Base-by-base conservation (phyloP, 2,797 vertebrate species). In the Gambelia wislizenii region DNA sequence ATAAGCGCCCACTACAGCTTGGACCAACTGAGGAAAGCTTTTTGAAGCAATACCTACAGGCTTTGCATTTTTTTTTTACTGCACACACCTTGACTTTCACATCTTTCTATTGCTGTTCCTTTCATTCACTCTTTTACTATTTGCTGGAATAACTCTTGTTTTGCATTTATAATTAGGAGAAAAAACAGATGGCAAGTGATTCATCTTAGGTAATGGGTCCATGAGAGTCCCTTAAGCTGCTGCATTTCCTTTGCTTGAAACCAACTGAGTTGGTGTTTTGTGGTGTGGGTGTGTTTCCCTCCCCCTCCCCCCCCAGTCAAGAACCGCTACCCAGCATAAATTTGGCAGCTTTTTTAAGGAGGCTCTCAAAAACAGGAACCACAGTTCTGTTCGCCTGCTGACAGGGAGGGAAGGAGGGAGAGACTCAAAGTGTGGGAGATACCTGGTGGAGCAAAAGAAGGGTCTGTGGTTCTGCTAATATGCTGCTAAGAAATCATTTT, bases 111-210 rank as follows among this genome's bases (percentile, higher is more conserved):
- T 25, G 12, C 64, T 49, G 5, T 76, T 10, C 59, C 49, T 69
- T 39, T 25, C 70, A 84, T 30, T 47, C 49, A 22, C 49, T 59
- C 78, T 47, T 88, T 4, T 59, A 75, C 47, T 81, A 52, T 56
- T 44, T 64, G 52, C 81, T 39, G 49, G 77, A 91, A 74, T 77
- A 20, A 61, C 54, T 87, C 61, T 80, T 27, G 39, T 83, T 82
- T 64, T 36, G 59, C 2, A 85, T 89, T 89, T 70, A 84, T 91
- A 91, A 95, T 91, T 78, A 94, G 92, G 91, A 94, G 91, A 87
- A 2, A 92, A 78, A 95, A 91, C 95, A 94, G 95, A 96, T 95
- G 95, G 94, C 1, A 94, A 77, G 93, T 89, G 93, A 91, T 94
- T 94, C 94, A 94, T 94, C 90, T 91, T 90, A 89, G 93, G 92